Conservation (phyloP, 2,113 vertebrate genomes). For the Bolborhynchus lineola region DNA sequence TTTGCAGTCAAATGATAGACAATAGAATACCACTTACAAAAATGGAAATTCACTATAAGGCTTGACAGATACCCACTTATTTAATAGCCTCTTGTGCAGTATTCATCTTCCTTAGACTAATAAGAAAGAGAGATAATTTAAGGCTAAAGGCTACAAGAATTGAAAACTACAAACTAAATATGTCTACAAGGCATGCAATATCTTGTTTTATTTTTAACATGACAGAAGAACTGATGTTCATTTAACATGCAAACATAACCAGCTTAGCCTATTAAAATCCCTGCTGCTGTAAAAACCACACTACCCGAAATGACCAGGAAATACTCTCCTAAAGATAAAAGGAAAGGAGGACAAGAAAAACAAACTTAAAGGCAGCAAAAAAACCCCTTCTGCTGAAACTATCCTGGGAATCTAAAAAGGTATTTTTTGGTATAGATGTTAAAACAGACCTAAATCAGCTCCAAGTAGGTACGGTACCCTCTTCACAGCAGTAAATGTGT, state of each 20-base stretch:
- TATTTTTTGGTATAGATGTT: not conserved
- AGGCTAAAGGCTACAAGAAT: not conserved
- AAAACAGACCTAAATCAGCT: not conserved
- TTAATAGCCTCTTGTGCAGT: not conserved
- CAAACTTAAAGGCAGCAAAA: not conserved
- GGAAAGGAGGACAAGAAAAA: not conserved
- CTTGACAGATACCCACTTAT: not conserved
- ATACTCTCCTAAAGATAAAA: not conserved
- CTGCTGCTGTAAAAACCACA: not conserved
- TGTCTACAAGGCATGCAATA: not conserved
- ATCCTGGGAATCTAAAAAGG: not conserved
- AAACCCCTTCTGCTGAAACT: not conserved
- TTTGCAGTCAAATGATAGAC: not conserved
- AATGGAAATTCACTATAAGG: not conserved
- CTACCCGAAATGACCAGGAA: not conserved
- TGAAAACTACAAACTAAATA: not conserved
- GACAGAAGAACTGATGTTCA: not conserved
- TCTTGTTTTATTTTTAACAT: not conserved
- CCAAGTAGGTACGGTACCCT: not conserved
- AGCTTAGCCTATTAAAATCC: not conserved
- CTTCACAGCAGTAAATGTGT: not conserved
- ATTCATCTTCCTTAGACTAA: not conserved
- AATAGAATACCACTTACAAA: not conserved
- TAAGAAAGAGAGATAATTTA: not conserved
- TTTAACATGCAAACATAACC: not conserved